Percentiles rank a stretch among this genome's conserved stretches.
These are phyloP conservation scores for Harpegnathos saltator DNA, from an alignment of 1,140 invertebrate genomes.

Conservation along the genomic window DNA sequence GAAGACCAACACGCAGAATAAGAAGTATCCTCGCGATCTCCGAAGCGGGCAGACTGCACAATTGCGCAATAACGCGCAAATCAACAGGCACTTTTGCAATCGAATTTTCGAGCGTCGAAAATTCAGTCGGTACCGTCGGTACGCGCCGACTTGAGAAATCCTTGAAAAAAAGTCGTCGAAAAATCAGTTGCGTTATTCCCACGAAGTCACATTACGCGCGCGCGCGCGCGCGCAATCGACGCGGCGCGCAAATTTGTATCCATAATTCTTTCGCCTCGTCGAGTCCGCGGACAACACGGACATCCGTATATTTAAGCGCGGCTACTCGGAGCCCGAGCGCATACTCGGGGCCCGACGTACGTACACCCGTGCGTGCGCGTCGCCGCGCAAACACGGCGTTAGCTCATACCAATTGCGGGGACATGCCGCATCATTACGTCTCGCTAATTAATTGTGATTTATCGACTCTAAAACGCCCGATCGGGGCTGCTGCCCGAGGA, in stretches of 20 bases:
- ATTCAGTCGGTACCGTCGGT: no score
- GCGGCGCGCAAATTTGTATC: conserved; percentile 70
- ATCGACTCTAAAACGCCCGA: conserved; percentile 82
- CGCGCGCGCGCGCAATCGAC: conserved; percentile 62
- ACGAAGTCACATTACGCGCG: conserved; percentile 13
- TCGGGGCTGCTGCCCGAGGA: conserved; percentile 60
- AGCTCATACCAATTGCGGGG: conserved; percentile 83
- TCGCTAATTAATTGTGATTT: conserved; percentile 86
- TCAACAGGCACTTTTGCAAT: no score
- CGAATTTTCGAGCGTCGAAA: no score
- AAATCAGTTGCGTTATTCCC: neutral
- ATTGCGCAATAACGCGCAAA: no score
- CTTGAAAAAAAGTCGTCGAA: no score
- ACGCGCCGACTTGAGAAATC: no score
- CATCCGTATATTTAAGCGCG: conserved; percentile 66
- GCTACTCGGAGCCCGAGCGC: conserved; percentile 36
- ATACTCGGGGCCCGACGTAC: conserved; percentile 3
- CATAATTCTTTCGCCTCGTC: conserved; percentile 68
- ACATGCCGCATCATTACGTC: conserved; percentile 85
- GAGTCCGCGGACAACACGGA: conserved; percentile 62
- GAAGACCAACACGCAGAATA: no score
- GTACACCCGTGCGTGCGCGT: conserved; percentile 18
- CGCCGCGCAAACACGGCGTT: conserved; percentile 70
- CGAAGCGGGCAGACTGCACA: no score
- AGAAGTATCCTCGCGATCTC: no score